Evolutionary conservation across 2,888 invertebrate genomes (phyloP), one percentile per base, ranked within the genome.

Genomic region (Hypsopygia costalis): DNA sequence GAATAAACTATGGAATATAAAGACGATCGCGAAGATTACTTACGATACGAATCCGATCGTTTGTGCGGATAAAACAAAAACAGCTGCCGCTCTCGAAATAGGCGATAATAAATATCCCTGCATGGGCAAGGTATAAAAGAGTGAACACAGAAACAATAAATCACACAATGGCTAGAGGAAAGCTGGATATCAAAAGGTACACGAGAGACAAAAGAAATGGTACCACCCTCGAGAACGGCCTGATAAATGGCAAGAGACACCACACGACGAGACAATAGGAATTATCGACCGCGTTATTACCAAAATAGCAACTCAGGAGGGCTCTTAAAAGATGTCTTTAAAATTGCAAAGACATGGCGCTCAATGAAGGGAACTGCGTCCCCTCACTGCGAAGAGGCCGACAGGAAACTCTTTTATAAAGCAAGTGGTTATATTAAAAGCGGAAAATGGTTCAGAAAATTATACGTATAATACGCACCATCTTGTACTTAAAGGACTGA

Each of bases 281-380:
- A 53, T 16, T 53, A 63, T 65, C 62, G 66, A 68, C 63, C 58
- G 60, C 48, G 56, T 67, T 68, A 35, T 68, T 47, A 36, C 46
- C 59, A 61, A 77, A 74, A 75, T 65, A 63, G 64, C 58, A 58
- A 9, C 39, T 16, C 58, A 3, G 55, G 55, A 75, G 74, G 67
- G 66, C 64, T 63, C 70, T 70, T 71, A 70, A 74, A 69, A 70
- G 65, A 66, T 66, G 63, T 69, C 70, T 73, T 73, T 73, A 72
- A 77, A 77, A 71, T 70, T 63, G 65, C 66, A 65, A 65, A 68
- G 69, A 71, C 62, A 61, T 61, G 60, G 69, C 59, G 52, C 55
- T 58, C 72, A 69, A 76, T 72, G 62, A 70, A 69, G 64, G 63
- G 59, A 36, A 22, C 10, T 64, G 55, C 55, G 68, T 54, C 65